Evolutionary conservation across 2,113 vertebrate genomes (phyloP), one percentile per base, ranked within the genome.

Genomic region (Malurus cyaneus): DNA sequence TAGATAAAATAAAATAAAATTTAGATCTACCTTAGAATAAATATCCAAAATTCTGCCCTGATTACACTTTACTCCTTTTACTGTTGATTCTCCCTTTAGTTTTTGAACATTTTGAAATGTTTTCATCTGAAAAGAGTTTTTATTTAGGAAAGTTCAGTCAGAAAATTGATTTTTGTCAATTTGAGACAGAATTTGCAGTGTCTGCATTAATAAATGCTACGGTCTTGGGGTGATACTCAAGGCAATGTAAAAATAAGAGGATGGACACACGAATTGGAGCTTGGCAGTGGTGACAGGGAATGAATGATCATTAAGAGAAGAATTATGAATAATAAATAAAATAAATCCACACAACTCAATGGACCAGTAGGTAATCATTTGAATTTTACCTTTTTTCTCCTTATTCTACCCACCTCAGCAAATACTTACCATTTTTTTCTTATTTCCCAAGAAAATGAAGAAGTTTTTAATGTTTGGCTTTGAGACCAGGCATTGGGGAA

Each of bases 21-120:
- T 90, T 65, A 52, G 29, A 60, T 7, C 6, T 41, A 36, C 6
- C 8, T 50, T 52, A 19, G 20, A 32, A 17, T 23, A 1, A 5
- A 36, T 12, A 24, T 25, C 56, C 81, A n/a, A 39, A 74, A 39
- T 39, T 21, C 3, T 71, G 3, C 44, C 5, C 17, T 86, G 9
- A 18, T 39, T 52, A 19, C 44, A 5, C 19, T 62, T 54, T 18
- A 3, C 14, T 59, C 3, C 5, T 52, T 4, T 2, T 69, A 0
- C 23, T 74, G 3, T 46, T 50, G 5, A 42, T 86, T 41, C 52
- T 64, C 18, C 0, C 42, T 49, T 70, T 16, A 23, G 2, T 29
- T 59, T 67, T 41, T 28, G 34, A 71, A 20, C 28, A 4, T 12
- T 15, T 34, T 23, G 21, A 26, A 64, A 59, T 28, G 8, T 64